Percentiles rank a stretch among this genome's conserved stretches.
phyloP scores from a whole-genome alignment of 2,888 invertebrate genomes.

The Drepanosiphum platanoidis region DNA sequence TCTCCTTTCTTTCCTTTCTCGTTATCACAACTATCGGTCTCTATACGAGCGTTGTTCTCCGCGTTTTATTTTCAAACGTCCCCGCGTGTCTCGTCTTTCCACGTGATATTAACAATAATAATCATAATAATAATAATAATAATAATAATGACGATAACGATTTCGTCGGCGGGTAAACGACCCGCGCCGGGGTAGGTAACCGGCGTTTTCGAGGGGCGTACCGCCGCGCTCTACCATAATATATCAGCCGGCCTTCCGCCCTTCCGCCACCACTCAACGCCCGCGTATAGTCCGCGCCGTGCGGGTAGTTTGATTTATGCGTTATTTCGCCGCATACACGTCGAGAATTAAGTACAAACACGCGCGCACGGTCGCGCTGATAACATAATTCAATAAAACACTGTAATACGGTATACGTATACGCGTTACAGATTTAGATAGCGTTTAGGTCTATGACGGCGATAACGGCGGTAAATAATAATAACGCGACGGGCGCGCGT shows the following conservation, averaged over 20 bases:
- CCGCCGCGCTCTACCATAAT: slow-evolving; percentile 15
- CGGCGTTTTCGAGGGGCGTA: slow-evolving; percentile 31
- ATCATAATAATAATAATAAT: not conserved
- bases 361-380: not conserved
- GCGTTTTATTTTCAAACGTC: no score
- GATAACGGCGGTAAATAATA: no score
- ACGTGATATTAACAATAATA: no score
- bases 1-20: no score
- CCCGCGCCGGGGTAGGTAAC: not conserved
- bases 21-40: no score
- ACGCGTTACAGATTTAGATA: slow-evolving; percentile 7
- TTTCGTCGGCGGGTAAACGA: no score
- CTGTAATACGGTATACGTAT: not conserved
- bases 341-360: not conserved
- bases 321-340: not conserved
- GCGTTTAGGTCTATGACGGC: not conserved
- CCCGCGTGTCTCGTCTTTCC: no score
- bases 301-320: slow-evolving; percentile 44
- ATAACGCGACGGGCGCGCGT: not conserved
- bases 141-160: no score
- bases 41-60: no score
- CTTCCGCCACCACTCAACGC: not conserved
- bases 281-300: not conserved
- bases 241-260: slow-evolving; percentile 17
- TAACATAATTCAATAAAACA: not conserved